phyloP scores from a whole-genome alignment of 2,888 invertebrate genomes.

The Crioceris asparagi region DNA sequence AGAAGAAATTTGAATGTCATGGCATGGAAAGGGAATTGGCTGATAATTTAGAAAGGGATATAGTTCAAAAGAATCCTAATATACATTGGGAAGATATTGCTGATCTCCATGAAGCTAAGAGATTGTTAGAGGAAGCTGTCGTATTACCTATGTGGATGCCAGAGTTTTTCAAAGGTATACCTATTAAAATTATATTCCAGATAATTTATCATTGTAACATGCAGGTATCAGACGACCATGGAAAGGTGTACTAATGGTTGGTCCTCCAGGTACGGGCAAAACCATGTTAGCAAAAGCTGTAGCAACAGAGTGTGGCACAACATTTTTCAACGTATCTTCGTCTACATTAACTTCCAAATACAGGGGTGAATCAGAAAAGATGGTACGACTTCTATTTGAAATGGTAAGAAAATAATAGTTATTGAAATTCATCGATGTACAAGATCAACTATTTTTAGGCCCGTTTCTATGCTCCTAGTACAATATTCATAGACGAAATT shows the following conservation, averaged over 20 bases:
- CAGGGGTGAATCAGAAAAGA: constrained; percentile 97
- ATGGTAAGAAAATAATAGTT: constrained; percentile 53
- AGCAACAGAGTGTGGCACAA: constrained; percentile 95
- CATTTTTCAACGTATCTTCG: constrained; percentile 95
- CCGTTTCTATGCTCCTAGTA: constrained; percentile 94
- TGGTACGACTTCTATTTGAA: constrained; percentile 91
- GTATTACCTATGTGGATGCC: constrained; percentile 97
- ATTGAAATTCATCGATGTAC: background rate
- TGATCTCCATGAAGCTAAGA: constrained; percentile 78
- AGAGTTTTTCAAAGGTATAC: constrained; percentile 83
- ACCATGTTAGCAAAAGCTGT: constrained; percentile 97
- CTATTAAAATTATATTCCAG: background rate
- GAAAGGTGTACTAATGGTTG: constrained; percentile 94
- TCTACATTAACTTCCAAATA: constrained; percentile 97
- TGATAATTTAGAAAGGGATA: constrained; percentile 83
- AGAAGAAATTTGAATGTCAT: constrained; percentile 73
- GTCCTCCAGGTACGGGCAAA: constrained; percentile 89
- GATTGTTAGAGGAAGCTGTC: constrained; percentile 90
- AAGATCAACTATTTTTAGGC: constrained; percentile 52
- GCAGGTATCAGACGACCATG: constrained; percentile 86
- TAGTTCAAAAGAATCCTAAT: constrained; percentile 93
- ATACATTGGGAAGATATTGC: constrained; percentile 93
- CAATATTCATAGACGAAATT: constrained; percentile 98
- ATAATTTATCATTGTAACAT: constrained; percentile 6
- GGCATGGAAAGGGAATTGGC: constrained; percentile 84